Evolutionary conservation across 2,888 invertebrate genomes (phyloP).

Genomic region (Agrochola lychnidis): DNA sequence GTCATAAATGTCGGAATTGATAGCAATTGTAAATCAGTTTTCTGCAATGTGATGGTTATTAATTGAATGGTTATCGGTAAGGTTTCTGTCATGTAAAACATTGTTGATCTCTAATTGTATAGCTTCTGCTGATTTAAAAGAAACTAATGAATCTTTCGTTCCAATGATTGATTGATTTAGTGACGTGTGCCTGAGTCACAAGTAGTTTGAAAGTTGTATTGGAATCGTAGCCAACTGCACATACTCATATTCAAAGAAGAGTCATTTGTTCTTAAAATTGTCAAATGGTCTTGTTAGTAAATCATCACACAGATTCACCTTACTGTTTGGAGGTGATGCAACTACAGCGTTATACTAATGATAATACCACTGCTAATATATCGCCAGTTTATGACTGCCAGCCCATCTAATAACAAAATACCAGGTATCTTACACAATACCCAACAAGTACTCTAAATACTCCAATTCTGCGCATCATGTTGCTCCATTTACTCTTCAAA

Average conservation of each 20-base stretch:
- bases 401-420: constrained; percentile 31
- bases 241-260: not conserved
- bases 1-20: not conserved
- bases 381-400: not conserved
- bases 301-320: not conserved
- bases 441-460: constrained; percentile 54
- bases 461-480: constrained; percentile 82
- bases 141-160: not conserved
- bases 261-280: not conserved
- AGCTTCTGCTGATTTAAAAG: not conserved
- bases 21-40: not conserved
- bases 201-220: not conserved
- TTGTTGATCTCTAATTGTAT: not conserved
- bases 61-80: not conserved
- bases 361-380: not conserved
- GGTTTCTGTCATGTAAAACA: not conserved
- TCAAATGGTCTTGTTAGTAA: not conserved
- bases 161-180: not conserved
- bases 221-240: not conserved
- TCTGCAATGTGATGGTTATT: not conserved
- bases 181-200: not conserved
- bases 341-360: not conserved
- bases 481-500: constrained; percentile 80
- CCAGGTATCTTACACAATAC: constrained; percentile 45
- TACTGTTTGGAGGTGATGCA: not conserved